phyloP scores from a whole-genome alignment of 2,888 invertebrate genomes.

The Synergus japonicus region DNA sequence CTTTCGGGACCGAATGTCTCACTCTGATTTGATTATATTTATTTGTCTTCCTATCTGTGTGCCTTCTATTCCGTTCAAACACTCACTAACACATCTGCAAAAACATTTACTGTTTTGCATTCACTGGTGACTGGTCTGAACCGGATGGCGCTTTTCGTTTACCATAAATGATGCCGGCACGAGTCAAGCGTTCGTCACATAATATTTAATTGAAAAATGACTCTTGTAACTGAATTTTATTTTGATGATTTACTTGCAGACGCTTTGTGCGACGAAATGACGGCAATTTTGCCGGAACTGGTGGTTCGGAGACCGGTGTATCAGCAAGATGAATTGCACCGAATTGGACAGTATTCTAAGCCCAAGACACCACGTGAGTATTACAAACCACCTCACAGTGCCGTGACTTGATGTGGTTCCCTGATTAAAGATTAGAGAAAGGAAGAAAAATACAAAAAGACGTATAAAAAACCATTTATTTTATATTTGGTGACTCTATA shows the following conservation, averaged over 20 bases:
- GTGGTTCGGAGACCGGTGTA: conserved; percentile 82
- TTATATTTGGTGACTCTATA: too few relatives aligned
- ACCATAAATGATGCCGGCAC: conserved; percentile 10
- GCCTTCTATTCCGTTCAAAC: neutral
- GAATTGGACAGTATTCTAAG: conserved; percentile 81
- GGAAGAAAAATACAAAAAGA: too few relatives aligned
- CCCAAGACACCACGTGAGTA: conserved; percentile 78
- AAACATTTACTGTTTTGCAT: neutral
- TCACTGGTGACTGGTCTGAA: conserved; percentile 30
- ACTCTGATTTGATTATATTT: neutral
- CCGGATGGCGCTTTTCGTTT: conserved; percentile 30
- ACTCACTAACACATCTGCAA: neutral
- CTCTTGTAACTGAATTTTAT: neutral
- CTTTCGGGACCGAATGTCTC: neutral
- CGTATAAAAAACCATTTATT: too few relatives aligned
- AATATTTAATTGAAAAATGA: conserved; percentile 16
- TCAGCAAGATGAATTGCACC: conserved; percentile 83
- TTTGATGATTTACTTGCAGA: conserved; percentile 54
- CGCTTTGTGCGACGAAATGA: conserved; percentile 65
- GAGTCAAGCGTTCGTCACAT: neutral
- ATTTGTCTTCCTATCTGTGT: neutral
- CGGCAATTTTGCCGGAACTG: conserved; percentile 69
- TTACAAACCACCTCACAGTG: conserved; percentile 37
- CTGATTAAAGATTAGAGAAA: neutral
- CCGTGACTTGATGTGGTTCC: conserved; percentile 4